phyloP scores from a whole-genome alignment of 1,140 invertebrate genomes.

The Drosophila lini region DNA sequence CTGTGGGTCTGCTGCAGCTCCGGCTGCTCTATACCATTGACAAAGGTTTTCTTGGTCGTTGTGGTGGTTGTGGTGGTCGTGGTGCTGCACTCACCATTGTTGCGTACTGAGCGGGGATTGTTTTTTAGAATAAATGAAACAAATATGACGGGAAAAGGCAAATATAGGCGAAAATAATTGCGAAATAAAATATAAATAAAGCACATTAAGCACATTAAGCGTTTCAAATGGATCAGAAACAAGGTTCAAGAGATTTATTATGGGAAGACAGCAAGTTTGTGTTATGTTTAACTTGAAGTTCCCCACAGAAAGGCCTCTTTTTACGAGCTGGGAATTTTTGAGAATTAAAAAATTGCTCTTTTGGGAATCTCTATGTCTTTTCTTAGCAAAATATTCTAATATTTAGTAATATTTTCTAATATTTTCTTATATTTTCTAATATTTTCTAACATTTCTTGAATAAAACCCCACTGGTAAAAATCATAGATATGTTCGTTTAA shows the following conservation, averaged over 20 bases:
- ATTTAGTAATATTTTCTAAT: too few relatives aligned
- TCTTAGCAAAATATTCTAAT: too few relatives aligned
- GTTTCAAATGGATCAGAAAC: neutral
- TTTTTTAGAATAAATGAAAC: neutral
- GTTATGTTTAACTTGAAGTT: neutral
- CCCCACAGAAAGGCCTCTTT: too few relatives aligned
- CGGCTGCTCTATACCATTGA: constrained; percentile 38
- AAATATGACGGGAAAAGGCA: neutral
- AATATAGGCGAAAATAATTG: neutral
- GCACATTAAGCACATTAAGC: neutral
- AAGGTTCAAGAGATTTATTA: neutral
- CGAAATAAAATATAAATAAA: neutral
- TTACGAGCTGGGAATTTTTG: too few relatives aligned
- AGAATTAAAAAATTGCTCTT: too few relatives aligned
- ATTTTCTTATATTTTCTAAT: too few relatives aligned
- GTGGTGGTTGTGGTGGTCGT: constrained; percentile 36
- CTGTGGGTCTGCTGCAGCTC: constrained; percentile 5
- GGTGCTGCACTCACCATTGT: constrained; percentile 53
- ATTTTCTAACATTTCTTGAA: too few relatives aligned
- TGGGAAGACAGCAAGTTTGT: neutral
- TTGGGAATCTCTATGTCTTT: too few relatives aligned
- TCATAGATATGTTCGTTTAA: too few relatives aligned
- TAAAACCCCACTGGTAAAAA: too few relatives aligned
- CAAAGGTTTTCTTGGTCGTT: constrained; percentile 35
- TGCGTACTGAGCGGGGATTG: constrained; percentile 48